Base-by-base conservation (phyloP, 2,888 invertebrate genomes). In the Caenorhabditis sp. region DNA sequence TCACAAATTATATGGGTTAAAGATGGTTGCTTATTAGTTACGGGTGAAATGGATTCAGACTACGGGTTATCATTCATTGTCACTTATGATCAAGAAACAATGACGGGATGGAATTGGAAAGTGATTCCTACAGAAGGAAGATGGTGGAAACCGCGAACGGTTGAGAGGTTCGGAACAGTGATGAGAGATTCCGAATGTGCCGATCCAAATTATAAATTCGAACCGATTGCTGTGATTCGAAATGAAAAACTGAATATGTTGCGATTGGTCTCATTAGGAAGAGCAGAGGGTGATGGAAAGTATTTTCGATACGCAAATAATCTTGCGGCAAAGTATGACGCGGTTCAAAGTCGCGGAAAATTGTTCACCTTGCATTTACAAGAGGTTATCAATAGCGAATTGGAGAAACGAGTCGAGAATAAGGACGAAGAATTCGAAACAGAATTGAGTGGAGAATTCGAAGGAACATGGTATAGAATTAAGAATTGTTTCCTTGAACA, bases 231-330 rank as follows among this genome's bases (percentile, higher is more conserved):
- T 0, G 62, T 36, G 5, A 53, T 67, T 25, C 49, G 62, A 26
- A 58, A 67, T 20, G 56, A 26, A 14, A 5, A 8, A 26, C 31
- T 31, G 10, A 54, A 23, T 56, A 63, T 1, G 0, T 17, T 68
- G 4, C 58, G 68, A 31, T n/a, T 68, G 17, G 63, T 68, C 5
- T 63, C 68, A 5, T 17, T 68, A 20, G 68, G 68, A 59, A 59
- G 31, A 23, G 0, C 59, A 12, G n/a, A 26, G 12, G 2, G 17
- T 8, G 61, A 67, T 20, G 23, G 43, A 21, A 53, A 43, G 14
- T 67, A 56, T 31, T 26, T n/a, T 23, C 60, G 57, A 31, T 36
- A 8, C 7, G 4, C 5, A n/a, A 5, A 21, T 21, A 8, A 23
- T 52, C 1, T 52, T 20, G 1, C 8, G 3, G 52, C 8, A 52